Base-by-base conservation (phyloP, 2,888 invertebrate species). In the Melitaea athalia region DNA sequence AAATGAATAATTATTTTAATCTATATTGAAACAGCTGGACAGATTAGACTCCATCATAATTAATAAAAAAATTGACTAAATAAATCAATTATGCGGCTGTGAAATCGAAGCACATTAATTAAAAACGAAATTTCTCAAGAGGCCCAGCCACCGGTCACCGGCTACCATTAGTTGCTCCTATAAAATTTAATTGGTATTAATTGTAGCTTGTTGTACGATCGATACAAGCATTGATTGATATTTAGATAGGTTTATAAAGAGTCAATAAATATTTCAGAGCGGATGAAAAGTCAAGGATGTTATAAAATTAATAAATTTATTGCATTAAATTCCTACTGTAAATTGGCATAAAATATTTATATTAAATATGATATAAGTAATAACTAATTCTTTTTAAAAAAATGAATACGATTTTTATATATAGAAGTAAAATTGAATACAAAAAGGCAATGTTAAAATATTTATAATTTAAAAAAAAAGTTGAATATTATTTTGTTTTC, bases 101-200 rank as follows among this genome's bases (percentile, higher is more conserved):
- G 14, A 53, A 33, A 31, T 31, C 53, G 53, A 33, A 55, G 53
- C 14, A 55, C 31, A 33, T 55, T 33, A 53, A 53, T 57, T 38
- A 38, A 5, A 57, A 38, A 57, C 17, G 33, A n/a, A 33, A 33
- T 57, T 57, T 42, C 42, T 57, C 42, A 57, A n/a, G 14, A 8
- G 53, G 24, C 53, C 12, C 10, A 15, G 14, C 42, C 14, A 55
- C n/a, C 33, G 24, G 24, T 24, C 14, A 55, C n/a, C 33, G 33
- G 53, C 53, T 55, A 55, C 53, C 33, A 55, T 55, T 55, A 33
- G 53, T 33, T 55, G n/a, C 31, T 47, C 24, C 53, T 61, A 64
- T 61, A 52, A 70, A 65, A 63, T 24, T 63, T 65, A 63, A 71
- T 71, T 60, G 71, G 47, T 63, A 15, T 49, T 65, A 65, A 71